Evolutionary conservation across 2,888 invertebrate genomes (phyloP).

Genomic region (Epistrophe eligans): DNA sequence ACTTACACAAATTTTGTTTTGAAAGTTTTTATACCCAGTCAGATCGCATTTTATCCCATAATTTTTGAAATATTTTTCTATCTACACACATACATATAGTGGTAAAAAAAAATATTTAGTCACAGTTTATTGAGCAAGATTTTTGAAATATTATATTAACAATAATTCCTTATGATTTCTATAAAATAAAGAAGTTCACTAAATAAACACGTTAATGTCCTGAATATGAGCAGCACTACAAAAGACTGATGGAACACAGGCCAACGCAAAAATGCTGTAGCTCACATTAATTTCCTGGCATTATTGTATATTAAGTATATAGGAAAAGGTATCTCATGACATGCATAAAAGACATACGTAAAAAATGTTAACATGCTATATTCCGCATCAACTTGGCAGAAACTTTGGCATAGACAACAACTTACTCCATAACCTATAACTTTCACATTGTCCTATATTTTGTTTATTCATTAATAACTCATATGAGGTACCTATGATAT

Average conservation of each 20-base stretch:
- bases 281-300: slow-evolving; percentile 34
- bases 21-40: neutral
- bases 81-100: no score
- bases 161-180: neutral
- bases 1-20: neutral
- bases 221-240: slow-evolving; percentile 25
- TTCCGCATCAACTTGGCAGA: slow-evolving; percentile 60
- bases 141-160: neutral
- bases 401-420: slow-evolving; percentile 44
- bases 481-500: slow-evolving; percentile 35
- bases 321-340: slow-evolving; percentile 52
- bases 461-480: slow-evolving; percentile 66
- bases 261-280: slow-evolving; percentile 61
- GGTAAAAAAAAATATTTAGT: neutral
- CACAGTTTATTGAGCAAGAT: neutral
- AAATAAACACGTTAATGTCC: slow-evolving; percentile 53
- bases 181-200: slow-evolving; percentile 31
- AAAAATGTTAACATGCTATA: slow-evolving; percentile 67
- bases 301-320: no score
- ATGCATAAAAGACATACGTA: slow-evolving; percentile 57
- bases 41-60: neutral
- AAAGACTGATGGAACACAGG: slow-evolving; percentile 40
- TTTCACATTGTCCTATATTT: slow-evolving; percentile 41
- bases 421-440: slow-evolving; percentile 23
- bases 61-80: neutral